A percentile compares a stretch with the other conserved stretches of the same genome.
phyloP scores from a whole-genome alignment of 1,140 invertebrate genomes.

The Euura saliciscinereae region DNA sequence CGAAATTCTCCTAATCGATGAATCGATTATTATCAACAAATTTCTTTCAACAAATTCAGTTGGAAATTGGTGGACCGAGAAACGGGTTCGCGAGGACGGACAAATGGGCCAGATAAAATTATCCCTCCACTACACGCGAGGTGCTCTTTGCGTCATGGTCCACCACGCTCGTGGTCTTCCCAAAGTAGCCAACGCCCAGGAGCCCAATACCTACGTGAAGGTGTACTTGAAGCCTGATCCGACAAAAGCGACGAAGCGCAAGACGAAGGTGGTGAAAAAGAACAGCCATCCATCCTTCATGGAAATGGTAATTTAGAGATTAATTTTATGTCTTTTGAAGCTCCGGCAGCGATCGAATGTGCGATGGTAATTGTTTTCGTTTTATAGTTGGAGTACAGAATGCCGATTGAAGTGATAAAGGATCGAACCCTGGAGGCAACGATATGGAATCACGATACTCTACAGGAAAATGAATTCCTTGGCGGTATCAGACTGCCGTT shows the following conservation, averaged over 20 bases:
- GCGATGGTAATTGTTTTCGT: slow-evolving; percentile 16
- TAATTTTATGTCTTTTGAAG: slow-evolving; percentile 16
- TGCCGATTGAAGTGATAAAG: slow-evolving; percentile 82
- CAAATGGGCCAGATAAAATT: slow-evolving; percentile 76
- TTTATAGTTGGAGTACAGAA: slow-evolving; percentile 83
- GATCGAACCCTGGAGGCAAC: slow-evolving; percentile 84
- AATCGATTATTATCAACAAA: background rate
- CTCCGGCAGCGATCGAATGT: slow-evolving; percentile 3
- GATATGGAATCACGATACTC: slow-evolving; percentile 92
- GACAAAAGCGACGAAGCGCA: slow-evolving; percentile 90
- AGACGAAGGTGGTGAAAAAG: slow-evolving; percentile 91
- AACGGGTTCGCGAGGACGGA: slow-evolving; percentile 49
- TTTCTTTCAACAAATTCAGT: slow-evolving; percentile 32
- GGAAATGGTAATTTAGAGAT: slow-evolving; percentile 81
- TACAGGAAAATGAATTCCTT: slow-evolving; percentile 96
- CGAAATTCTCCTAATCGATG: too few species aligned
- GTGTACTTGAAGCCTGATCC: slow-evolving; percentile 89
- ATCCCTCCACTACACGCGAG: slow-evolving; percentile 82
- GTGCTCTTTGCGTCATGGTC: slow-evolving; percentile 83
- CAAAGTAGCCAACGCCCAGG: slow-evolving; percentile 72
- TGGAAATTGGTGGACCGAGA: slow-evolving; percentile 58
- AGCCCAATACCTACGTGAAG: slow-evolving; percentile 93
- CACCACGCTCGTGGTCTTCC: slow-evolving; percentile 87
- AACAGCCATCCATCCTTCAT: slow-evolving; percentile 96
- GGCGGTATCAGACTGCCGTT: slow-evolving; percentile 86